Base-by-base conservation (phyloP, 1,140 invertebrate species). In the Zaprionus camerounensis region DNA sequence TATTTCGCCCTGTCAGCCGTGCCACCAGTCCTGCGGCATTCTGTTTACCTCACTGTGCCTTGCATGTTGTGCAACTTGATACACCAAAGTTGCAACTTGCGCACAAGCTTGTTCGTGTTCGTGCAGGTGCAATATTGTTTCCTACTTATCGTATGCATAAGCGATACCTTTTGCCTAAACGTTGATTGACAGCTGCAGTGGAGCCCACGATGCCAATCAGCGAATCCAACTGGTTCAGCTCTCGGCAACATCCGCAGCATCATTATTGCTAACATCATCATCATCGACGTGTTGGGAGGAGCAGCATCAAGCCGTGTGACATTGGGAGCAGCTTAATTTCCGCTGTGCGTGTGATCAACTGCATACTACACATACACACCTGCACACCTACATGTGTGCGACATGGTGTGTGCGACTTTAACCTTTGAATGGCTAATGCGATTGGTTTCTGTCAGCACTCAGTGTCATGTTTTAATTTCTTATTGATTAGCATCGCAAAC, bases 271-370 rank as follows among this genome's bases (percentile, higher is more conserved):
- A 64, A 36, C 69, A 57, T 28, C 62, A 57, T 65, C 41, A 72
- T 51, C 38, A 36, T 59, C 63, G 9, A 11, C 0, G 9, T 34
- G 38, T 53, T 12, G n/a, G 22, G 20, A 26, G 38, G 22, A n/a
- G 28, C 36, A 49, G 15, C 13, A 28, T 5, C 9, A 63, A 46
- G n/a, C 49, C 51, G 34, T 49, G 46, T 38, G 74, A 58, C 64
- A 78, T 63, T 58, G 70, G 46, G 56, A 64, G 61, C 46, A 72
- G 79, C 65, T 86, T 78, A 71, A 82, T 86, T 79, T 85, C 68
- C 71, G 61, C 64, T 75, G 46, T 78, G 31, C 71, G 34, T 61
- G 36, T 44, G 55, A 28, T 55, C 53, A 59, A 63, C 49, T 46
- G 44, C 24, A 57, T 63, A n/a, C 26, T 26, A 15, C 12, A 41